These are phyloP conservation scores for Mus minutoides DNA, from an alignment of 2,797 vertebrate species.

Conservation along the genomic window DNA sequence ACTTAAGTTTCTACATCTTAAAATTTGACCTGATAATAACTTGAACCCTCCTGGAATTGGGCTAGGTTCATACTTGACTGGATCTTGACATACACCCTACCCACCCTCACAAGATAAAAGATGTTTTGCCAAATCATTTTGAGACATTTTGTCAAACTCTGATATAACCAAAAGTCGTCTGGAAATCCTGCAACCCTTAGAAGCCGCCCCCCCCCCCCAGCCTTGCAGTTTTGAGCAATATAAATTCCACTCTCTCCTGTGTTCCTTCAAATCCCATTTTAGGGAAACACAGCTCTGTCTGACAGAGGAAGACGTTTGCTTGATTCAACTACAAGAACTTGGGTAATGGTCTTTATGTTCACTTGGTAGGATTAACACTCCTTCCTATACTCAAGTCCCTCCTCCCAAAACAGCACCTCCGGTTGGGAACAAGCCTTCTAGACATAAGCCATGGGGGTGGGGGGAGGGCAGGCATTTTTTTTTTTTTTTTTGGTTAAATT, in stretches of 20 bases:
- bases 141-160: neutral
- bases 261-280: neutral
- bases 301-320: neutral
- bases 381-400: neutral
- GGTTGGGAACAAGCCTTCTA: neutral
- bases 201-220: too few relatives aligned
- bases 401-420: neutral
- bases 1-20: neutral
- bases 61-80: neutral
- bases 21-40: neutral
- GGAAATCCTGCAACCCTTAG: neutral
- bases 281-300: neutral
- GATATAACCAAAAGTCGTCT: neutral
- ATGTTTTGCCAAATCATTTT: neutral
- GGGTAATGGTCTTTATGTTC: neutral
- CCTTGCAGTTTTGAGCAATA: neutral
- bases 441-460: neutral
- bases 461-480: fast-evolving
- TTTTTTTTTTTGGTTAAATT: neutral
- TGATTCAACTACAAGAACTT: neutral
- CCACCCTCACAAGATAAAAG: neutral
- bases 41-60: neutral
- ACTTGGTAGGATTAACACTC: neutral
- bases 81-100: neutral
- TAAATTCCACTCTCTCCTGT: neutral